phyloP scores from a whole-genome alignment of 1,140 invertebrate species.

The Melitaea cinxia region DNA sequence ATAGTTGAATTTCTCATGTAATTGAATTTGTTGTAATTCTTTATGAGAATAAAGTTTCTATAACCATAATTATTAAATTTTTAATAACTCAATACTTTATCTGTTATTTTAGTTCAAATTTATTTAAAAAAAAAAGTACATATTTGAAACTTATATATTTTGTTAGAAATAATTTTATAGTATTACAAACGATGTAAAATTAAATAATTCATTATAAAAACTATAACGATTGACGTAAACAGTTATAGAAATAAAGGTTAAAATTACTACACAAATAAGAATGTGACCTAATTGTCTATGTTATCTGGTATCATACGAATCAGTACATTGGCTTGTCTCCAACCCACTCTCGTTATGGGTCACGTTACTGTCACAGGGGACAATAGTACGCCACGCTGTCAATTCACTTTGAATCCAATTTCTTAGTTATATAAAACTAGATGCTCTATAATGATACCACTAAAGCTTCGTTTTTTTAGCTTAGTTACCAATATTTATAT shows the following conservation, averaged over 20 bases:
- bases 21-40: no score
- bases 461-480: neutral
- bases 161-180: no score
- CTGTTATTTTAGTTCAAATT: no score
- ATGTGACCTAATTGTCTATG: conserved; percentile 22
- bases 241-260: neutral
- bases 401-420: conserved; percentile 29
- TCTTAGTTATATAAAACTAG: conserved; percentile 23
- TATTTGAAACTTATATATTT: no score
- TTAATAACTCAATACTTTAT: no score
- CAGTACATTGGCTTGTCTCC: conserved; percentile 24
- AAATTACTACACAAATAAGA: conserved; percentile 13
- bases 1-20: no score
- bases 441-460: neutral
- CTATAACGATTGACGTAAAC: neutral
- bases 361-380: conserved; percentile 26
- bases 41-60: no score
- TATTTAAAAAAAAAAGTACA: no score
- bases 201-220: no score
- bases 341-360: conserved; percentile 18
- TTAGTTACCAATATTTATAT: no score
- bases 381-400: conserved; percentile 22
- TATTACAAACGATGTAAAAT: no score
- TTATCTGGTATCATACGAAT: conserved; percentile 24
- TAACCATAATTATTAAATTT: no score